These are phyloP conservation scores for Syngnathus rostellatus DNA, from an alignment of 2,797 vertebrate species.

Conservation along the genomic window DNA sequence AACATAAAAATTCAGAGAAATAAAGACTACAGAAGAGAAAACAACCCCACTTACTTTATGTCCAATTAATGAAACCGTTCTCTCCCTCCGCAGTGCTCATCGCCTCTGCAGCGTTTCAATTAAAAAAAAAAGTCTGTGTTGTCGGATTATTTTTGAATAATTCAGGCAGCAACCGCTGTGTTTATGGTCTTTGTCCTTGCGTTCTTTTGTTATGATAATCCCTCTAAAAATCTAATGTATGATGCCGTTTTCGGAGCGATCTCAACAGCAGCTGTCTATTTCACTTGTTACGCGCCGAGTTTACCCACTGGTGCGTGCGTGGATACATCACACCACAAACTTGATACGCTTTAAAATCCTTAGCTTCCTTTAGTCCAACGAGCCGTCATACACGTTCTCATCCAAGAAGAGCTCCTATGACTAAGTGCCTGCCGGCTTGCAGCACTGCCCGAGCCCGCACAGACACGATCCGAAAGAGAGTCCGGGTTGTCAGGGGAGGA, in stretches of 20 bases:
- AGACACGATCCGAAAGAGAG: background rate
- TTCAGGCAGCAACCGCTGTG: constrained; percentile 19
- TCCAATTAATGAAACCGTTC: constrained; percentile 19
- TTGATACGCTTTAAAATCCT: background rate
- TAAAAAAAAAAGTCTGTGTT: constrained; percentile 48
- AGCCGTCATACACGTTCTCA: background rate
- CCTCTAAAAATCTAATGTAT: constrained; percentile 14
- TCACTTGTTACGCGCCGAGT: constrained; percentile 8
- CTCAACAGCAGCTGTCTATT: constrained; percentile 24
- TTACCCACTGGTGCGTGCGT: background rate
- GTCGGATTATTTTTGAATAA: constrained; percentile 13
- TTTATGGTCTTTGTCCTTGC: constrained; percentile 31
- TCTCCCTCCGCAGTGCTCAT: constrained; percentile 32
- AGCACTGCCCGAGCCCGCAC: background rate
- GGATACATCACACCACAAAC: background rate
- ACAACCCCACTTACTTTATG: constrained; percentile 61
- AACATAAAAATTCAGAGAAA: background rate
- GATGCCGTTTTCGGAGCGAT: constrained; percentile 16
- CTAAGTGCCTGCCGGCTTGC: constrained; percentile 1
- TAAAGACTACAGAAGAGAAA: background rate
- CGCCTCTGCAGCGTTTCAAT: constrained; percentile 37
- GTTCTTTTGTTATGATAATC: constrained; percentile 57
- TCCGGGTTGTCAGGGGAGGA: background rate
- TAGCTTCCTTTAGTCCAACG: background rate
- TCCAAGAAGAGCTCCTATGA: background rate